phyloP scores from a whole-genome alignment of 1,140 invertebrate species.

The Macrotrachela quadricornifera region DNA sequence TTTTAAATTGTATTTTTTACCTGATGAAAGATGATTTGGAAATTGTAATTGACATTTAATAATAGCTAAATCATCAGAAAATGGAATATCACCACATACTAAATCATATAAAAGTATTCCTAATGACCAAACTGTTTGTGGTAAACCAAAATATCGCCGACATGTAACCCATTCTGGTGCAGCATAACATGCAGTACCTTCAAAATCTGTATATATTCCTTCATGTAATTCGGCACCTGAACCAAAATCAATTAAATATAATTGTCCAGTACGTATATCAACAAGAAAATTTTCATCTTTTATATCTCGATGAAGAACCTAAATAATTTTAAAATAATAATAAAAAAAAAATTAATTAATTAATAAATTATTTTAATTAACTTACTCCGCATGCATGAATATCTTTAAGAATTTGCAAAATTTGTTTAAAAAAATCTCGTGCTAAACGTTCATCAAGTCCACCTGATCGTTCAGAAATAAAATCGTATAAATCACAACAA shows the following conservation, averaged over 20 bases:
- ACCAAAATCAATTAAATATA: slow-evolving; percentile 45
- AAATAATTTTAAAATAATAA: too few relatives aligned
- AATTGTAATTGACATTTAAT: slow-evolving; percentile 9
- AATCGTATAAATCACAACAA: slow-evolving; percentile 45
- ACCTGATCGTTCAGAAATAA: slow-evolving; percentile 40
- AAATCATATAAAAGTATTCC: slow-evolving; percentile 47
- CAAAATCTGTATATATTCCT: slow-evolving; percentile 42
- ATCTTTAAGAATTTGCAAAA: slow-evolving; percentile 25
- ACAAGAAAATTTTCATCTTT: slow-evolving; percentile 48
- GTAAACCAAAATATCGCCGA: slow-evolving; percentile 38
- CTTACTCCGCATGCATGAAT: slow-evolving; percentile 24
- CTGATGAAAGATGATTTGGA: too few relatives aligned
- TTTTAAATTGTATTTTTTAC: too few relatives aligned
- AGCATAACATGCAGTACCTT: slow-evolving; percentile 42
- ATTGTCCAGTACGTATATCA: slow-evolving; percentile 34
- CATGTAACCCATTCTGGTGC: slow-evolving; percentile 46
- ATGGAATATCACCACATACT: slow-evolving; percentile 40
- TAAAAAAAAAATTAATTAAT: too few relatives aligned
- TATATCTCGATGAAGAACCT: slow-evolving; percentile 40
- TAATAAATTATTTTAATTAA: too few relatives aligned
- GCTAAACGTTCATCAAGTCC: slow-evolving; percentile 36
- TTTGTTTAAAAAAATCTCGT: slow-evolving; percentile 35
- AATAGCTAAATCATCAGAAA: slow-evolving; percentile 2
- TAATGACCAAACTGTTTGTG: slow-evolving; percentile 45
- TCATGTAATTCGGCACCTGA: slow-evolving; percentile 42